A percentile compares a stretch with the other conserved stretches of the same genome.
Conservation (phyloP, 2,797 vertebrate species). For the Anableps anableps region DNA sequence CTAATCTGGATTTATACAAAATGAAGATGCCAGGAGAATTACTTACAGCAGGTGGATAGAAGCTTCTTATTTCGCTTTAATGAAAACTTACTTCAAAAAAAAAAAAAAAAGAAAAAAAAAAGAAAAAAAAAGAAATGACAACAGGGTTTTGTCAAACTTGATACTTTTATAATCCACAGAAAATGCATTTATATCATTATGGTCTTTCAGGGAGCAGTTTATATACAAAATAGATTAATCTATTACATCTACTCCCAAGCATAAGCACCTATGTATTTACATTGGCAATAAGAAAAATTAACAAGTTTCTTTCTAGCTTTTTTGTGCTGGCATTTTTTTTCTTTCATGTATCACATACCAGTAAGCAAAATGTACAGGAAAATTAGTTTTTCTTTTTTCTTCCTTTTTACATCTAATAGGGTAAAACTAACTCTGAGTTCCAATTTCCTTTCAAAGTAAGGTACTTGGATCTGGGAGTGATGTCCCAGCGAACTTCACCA, state of each 20-base stretch:
- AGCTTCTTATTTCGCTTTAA: not conserved
- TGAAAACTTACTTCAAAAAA: not conserved
- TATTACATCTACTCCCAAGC: conserved; percentile 36
- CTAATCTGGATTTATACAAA: not conserved
- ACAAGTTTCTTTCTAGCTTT: not conserved
- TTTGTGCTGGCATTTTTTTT: not conserved
- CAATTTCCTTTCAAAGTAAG: not conserved
- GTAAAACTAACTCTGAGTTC: not conserved
- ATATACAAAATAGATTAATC: conserved; percentile 27
- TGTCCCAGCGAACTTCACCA: not conserved
- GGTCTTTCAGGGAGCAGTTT: conserved; percentile 17
- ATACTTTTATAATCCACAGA: conserved; percentile 43
- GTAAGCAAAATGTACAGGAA: conserved; percentile 5
- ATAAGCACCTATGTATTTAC: conserved; percentile 32
- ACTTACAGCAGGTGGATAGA: not conserved
- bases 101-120: not conserved
- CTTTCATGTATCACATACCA: conserved; percentile 15
- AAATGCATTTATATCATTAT: conserved; percentile 9
- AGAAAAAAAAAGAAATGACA: not conserved
- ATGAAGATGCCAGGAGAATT: not conserved
- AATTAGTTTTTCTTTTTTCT: not conserved
- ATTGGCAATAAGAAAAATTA: conserved; percentile 30
- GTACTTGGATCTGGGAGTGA: not conserved
- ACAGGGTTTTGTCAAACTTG: conserved; percentile 35
- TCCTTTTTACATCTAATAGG: not conserved